Percentiles rank a stretch among this genome's conserved stretches.
Conservation (phyloP, 2,113 vertebrate genomes). For the Crotalus viridis region DNA sequence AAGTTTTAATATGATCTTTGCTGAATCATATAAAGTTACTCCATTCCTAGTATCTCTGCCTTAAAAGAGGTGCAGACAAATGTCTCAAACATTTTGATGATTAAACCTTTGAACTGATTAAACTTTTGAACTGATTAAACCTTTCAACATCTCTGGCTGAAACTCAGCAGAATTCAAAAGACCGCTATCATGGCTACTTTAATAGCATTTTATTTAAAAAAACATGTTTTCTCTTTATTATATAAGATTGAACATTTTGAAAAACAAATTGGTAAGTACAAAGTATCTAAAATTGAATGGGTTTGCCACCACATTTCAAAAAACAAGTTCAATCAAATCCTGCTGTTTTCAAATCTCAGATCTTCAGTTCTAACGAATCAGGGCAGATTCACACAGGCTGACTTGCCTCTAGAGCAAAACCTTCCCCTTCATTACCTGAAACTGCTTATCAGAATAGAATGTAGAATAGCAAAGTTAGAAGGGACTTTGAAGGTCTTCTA, state of each 20-base stretch:
- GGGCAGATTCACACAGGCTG: background rate
- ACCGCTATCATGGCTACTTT: background rate
- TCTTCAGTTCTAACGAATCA: background rate
- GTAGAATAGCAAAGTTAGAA: background rate
- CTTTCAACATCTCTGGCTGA: background rate
- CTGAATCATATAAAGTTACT: background rate
- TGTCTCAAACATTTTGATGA: background rate
- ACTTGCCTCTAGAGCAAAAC: background rate
- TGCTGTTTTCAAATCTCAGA: background rate
- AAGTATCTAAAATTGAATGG: background rate
- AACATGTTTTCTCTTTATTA: background rate
- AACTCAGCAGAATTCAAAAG: background rate
- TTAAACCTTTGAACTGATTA: background rate
- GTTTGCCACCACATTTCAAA: background rate
- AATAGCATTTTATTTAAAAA: background rate
- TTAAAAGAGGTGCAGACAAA: background rate
- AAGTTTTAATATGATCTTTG: background rate
- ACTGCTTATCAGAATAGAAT: background rate
- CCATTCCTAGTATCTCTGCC: background rate
- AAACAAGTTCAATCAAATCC: background rate
- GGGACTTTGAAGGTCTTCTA: background rate
- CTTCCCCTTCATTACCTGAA: background rate
- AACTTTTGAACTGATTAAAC: background rate
- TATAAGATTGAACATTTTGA: background rate
- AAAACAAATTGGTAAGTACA: background rate